Evolutionary conservation across 2,113 vertebrate genomes (phyloP), one percentile per base, ranked within the genome.

Genomic region (Australoheros scitulus): DNA sequence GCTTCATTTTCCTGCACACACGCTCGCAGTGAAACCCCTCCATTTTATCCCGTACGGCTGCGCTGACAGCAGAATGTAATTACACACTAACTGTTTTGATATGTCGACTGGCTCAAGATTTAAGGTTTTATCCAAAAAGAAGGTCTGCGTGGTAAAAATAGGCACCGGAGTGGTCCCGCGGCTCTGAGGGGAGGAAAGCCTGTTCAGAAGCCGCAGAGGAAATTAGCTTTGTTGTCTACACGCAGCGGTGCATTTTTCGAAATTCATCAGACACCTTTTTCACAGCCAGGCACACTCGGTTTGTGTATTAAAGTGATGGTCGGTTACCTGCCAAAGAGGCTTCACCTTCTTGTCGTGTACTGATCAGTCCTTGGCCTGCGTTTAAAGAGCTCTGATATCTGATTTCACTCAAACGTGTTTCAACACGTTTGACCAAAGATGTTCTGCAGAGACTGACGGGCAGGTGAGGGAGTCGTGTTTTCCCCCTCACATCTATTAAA

Each of bases 51-150:
- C 13, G 58, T 90, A 55, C 22, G 84, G 87, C 89, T 84, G 88
- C 91, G 43, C 77, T 81, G 57, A 90, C 91, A 88, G 80, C 91
- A 80, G 43, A 81, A 86, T 77, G 84, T 92, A 93, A 94, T 93
- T 93, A 93, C 90, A 93, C 92, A 84, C 91, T 89, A 83, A 87
- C 92, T 58, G 85, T n/a, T 88, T 94, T 93, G 93, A 94, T 94
- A 94, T 92, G 93, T 92, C 90, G 87, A 93, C 91, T 94, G 91
- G 92, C 90, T 92, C 75, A 63, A 93, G 88, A 92, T 93, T 93
- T 91, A 92, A 91, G 86, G 85, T 85, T 91, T 89, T 79, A 91
- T 92, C 88, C 81, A 61, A 82, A 85, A 87, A 85, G 80, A 90
- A 84, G 85, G 87, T 85, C 79, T 77, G 79, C 57, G 87, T 64